Percentiles rank a stretch among this genome's conserved stretches.
phyloP scores from a whole-genome alignment of 35 echinoderm and acorn worm species.

The Stichopus chloronotus region DNA sequence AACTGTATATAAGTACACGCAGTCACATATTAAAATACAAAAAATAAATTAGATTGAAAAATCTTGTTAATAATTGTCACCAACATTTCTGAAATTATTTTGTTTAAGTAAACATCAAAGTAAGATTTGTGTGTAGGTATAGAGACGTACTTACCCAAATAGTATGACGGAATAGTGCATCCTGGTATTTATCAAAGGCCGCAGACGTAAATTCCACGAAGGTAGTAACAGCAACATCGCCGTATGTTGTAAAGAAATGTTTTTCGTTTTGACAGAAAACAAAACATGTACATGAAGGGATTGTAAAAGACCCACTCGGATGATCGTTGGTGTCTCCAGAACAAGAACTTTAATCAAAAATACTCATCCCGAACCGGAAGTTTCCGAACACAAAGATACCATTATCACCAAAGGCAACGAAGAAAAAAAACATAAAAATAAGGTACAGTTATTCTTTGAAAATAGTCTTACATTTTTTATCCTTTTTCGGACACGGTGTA shows the following conservation, averaged over 20 bases:
- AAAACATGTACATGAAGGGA: background rate
- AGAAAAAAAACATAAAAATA: background rate
- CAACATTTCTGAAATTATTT: background rate
- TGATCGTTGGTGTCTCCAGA: background rate
- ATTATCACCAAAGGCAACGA: background rate
- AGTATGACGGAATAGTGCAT: background rate
- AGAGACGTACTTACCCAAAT: constrained; percentile 7
- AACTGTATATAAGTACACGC: background rate
- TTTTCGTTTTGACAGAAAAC: background rate
- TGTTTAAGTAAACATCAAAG: background rate
- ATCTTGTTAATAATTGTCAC: background rate
- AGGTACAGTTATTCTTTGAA: background rate
- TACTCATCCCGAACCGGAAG: constrained; percentile 30
- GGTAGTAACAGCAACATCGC: background rate
- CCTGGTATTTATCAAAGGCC: background rate
- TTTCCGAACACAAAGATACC: constrained; percentile 12
- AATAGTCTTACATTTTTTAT: background rate
- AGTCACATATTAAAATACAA: background rate
- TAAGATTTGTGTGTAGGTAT: background rate
- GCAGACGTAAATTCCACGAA: constrained; percentile 13
- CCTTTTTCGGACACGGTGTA: constrained; percentile 2
- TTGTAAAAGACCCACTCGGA: background rate
- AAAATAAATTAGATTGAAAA: background rate
- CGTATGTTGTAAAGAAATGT: too few species aligned
- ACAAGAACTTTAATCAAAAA: constrained; percentile 14